These are phyloP conservation scores for Sebastes taczanowskii DNA, from an alignment of 2,797 vertebrate species.

Conservation along the genomic window DNA sequence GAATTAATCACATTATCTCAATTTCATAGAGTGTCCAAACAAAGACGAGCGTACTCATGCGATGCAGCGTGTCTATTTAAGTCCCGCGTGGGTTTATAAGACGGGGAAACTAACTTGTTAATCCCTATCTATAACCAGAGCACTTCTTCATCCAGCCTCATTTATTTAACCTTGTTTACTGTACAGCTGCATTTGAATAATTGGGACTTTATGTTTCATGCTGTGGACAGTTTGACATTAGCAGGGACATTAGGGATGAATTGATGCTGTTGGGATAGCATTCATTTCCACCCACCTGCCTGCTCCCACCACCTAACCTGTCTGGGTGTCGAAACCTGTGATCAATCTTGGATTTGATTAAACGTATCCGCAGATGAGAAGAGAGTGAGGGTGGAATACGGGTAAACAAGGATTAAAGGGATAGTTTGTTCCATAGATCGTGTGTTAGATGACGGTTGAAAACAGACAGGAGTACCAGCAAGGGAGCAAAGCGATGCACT, in stretches of 20 bases:
- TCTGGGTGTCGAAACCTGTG: slow-evolving; percentile 10
- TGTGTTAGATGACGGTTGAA: no score
- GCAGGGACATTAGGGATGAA: slow-evolving; percentile 46
- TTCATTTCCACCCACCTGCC: slow-evolving; percentile 40
- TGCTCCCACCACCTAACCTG: slow-evolving; percentile 7
- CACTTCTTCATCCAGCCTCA: neutral
- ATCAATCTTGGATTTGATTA: slow-evolving; percentile 46
- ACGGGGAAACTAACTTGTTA: slow-evolving; percentile 5
- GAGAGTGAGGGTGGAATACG: neutral
- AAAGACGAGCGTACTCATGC: slow-evolving; percentile 17
- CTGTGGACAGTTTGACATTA: slow-evolving; percentile 48
- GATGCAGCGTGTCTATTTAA: neutral
- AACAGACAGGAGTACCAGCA: no score
- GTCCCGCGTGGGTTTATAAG: neutral
- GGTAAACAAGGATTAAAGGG: neutral
- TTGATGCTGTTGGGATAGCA: slow-evolving; percentile 32
- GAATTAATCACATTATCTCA: slow-evolving; percentile 71
- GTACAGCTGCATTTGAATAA: slow-evolving; percentile 34
- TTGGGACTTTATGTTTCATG: slow-evolving; percentile 21
- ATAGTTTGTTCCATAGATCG: neutral
- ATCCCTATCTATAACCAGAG: slow-evolving; percentile 12
- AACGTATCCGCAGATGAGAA: neutral
- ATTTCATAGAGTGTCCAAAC: slow-evolving; percentile 61
- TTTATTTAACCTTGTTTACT: slow-evolving; percentile 45
- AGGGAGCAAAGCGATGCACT: no score